A percentile compares a stretch with the other conserved stretches of the same genome.
Evolutionary conservation across 2,797 vertebrate species (phyloP).

Genomic region (Dendrocincla fuliginosa): DNA sequence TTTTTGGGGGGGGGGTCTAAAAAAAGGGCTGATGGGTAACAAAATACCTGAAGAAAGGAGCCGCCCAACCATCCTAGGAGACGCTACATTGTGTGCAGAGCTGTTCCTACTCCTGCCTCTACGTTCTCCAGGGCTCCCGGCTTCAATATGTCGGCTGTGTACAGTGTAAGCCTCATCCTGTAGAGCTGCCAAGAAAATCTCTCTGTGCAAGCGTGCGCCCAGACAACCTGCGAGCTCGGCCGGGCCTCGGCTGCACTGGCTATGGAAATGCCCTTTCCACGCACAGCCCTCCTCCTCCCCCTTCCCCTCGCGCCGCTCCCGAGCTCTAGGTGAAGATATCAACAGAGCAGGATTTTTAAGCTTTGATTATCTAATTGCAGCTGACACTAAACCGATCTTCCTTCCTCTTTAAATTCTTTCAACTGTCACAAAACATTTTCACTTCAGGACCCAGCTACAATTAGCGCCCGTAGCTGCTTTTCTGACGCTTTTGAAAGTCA

Average conservation of each 20-base stretch:
- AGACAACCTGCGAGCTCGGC: constrained; percentile 65
- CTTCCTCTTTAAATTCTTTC: constrained; percentile 74
- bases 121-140: constrained; percentile 74
- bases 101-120: constrained; percentile 76
- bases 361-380: constrained; percentile 78
- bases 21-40: constrained; percentile 56
- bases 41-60: constrained; percentile 89
- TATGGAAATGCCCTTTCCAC: constrained; percentile 68
- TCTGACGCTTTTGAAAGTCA: constrained; percentile 70
- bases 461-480: constrained; percentile 49
- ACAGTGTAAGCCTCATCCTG: constrained; percentile 83
- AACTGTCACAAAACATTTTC: constrained; percentile 74
- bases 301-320: constrained; percentile 24
- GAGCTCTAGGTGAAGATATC: constrained; percentile 54
- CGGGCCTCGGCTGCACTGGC: constrained; percentile 49
- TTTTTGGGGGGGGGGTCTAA: neutral
- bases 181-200: constrained; percentile 87
- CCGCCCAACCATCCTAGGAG: constrained; percentile 88
- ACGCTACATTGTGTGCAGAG: constrained; percentile 82
- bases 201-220: constrained; percentile 66
- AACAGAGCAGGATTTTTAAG: constrained; percentile 64
- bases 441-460: constrained; percentile 66
- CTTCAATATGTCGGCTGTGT: constrained; percentile 88
- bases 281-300: constrained; percentile 51
- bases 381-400: constrained; percentile 79